Evolutionary conservation across 2,888 invertebrate genomes (phyloP).

Genomic region (Idaea dimidiata): DNA sequence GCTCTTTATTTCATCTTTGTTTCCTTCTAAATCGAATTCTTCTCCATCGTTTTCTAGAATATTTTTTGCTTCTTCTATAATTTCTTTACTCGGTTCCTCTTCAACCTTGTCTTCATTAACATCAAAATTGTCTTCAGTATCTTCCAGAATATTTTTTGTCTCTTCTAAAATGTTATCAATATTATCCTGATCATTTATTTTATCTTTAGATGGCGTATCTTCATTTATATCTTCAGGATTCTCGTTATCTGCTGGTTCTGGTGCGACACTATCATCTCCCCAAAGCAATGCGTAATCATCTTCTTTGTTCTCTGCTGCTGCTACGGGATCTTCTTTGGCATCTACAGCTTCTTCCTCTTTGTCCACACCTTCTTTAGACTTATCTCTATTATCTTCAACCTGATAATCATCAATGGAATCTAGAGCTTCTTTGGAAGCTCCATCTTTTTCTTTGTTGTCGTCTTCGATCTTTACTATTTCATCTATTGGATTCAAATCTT

Average conservation of each 20-base stretch:
- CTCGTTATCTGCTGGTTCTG: conserved; percentile 17
- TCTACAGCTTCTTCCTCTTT: conserved; percentile 18
- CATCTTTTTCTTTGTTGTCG: conserved; percentile 19
- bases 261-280: conserved; percentile 26
- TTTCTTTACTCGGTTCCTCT: conserved; percentile 14
- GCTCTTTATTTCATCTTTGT: conserved; percentile 11
- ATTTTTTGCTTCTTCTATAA: conserved; percentile 22
- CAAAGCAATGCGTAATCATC: conserved; percentile 28
- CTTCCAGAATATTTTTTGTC: conserved; percentile 34
- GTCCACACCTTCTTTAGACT: conserved; percentile 21
- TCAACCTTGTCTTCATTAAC: conserved; percentile 24
- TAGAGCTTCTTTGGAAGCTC: conserved; percentile 16
- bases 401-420: conserved; percentile 47
- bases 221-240: conserved; percentile 15
- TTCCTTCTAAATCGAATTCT: conserved; percentile 10
- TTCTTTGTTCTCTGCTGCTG: conserved; percentile 4
- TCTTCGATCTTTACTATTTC: conserved; percentile 26
- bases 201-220: conserved; percentile 11
- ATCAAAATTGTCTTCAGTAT: conserved; percentile 33
- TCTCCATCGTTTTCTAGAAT: conserved; percentile 20
- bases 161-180: conserved; percentile 23
- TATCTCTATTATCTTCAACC: conserved; percentile 57
- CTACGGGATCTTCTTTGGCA: conserved; percentile 13
- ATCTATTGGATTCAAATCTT: not conserved
- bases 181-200: conserved; percentile 16